Evolutionary conservation across 2,113 vertebrate genomes (phyloP), one percentile per base, ranked within the genome.

Genomic region (Sturnus vulgaris): DNA sequence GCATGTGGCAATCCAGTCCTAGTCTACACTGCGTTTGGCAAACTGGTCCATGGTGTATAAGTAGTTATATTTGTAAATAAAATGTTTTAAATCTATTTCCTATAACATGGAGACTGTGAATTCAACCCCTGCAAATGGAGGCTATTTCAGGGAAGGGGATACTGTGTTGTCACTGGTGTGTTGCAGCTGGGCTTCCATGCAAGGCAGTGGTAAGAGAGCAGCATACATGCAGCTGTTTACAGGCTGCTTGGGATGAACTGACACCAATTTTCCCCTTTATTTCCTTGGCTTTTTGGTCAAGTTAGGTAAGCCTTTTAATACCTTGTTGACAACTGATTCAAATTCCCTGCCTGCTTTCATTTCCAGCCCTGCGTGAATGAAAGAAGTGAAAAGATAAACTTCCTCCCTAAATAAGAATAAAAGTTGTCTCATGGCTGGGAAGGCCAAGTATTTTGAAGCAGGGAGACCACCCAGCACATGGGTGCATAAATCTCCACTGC

Each of bases 31-130:
- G 80, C 86, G 88, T 95, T 86, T 86, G 86, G 79, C 80, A 95
- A 92, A 88, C 37, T 72, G 64, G 69, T 95, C 93, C 93, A 42
- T 96, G 92, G 92, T 93, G 86, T 95, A 24, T 60, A 77, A 90
- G 82, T 95, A 96, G 93, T 64, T 92, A 90, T 95, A 68, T 96
- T 83, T 92, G 93, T 97, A 93, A 96, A 97, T 97, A 96, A 97
- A 96, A 92, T 96, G 88, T 90, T 96, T 94, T 68, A 90, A 92
- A 88, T 90, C 82, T 65, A 92, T 92, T 93, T 94, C 85, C 70
- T 81, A 83, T 69, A 46, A 95, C 9, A 21, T 92, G 90, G 65
- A 95, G 85, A 86, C 82, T 42, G 85, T 42, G 85, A 96, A 92
- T 94, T 93, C 56, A 84, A 68, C 60, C 69, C 80, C 81, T 90